Percentiles rank a stretch among this genome's conserved stretches.
Evolutionary conservation across 2,888 invertebrate genomes (phyloP).

Genomic region (Tanytarsus gracilentus): DNA sequence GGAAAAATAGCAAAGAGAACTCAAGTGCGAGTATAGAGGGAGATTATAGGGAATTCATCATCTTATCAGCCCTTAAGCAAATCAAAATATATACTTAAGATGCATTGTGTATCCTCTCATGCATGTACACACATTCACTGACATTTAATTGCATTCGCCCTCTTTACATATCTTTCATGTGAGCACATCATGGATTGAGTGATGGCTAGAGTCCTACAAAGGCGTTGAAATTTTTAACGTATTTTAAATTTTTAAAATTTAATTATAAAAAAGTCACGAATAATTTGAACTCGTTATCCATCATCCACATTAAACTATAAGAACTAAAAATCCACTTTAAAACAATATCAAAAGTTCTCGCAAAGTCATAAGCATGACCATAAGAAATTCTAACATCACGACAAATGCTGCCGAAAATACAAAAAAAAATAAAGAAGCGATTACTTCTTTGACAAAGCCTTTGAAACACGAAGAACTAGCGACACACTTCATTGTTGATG

Average conservation of each 20-base stretch:
- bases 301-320: too few relatives aligned
- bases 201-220: too few relatives aligned
- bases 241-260: too few relatives aligned
- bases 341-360: neutral
- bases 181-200: too few relatives aligned
- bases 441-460: neutral
- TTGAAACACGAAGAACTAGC: neutral
- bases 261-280: too few relatives aligned
- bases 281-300: too few relatives aligned
- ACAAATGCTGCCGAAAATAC: neutral
- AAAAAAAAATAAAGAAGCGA: neutral
- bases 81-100: neutral
- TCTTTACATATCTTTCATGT: too few relatives aligned
- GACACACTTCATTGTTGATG: neutral
- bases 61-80: conserved; percentile 1
- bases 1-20: neutral
- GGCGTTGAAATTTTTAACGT: too few relatives aligned
- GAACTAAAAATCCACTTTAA: too few relatives aligned
- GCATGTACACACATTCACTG: too few relatives aligned
- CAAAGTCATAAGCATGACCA: neutral
- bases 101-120: neutral
- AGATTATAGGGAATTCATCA: conserved; percentile 5
- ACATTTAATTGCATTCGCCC: neutral
- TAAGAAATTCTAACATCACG: neutral
- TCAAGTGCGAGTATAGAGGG: too few relatives aligned